Evolutionary conservation across 2,113 vertebrate genomes (phyloP), one percentile per base, ranked within the genome.

Genomic region (Daphoenositta chrysoptera): DNA sequence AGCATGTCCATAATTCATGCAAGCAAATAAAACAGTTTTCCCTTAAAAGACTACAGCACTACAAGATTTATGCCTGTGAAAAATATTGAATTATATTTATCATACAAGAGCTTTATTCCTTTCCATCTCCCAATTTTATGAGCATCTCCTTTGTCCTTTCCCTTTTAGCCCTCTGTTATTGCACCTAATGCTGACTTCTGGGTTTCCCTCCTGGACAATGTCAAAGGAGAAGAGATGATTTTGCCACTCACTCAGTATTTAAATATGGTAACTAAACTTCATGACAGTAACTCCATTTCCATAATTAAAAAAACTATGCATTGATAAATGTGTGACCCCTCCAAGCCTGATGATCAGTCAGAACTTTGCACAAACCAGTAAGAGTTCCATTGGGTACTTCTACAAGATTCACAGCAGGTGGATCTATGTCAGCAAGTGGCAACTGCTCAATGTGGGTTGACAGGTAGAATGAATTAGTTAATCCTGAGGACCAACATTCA

Each of bases 321-420:
- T 2, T 60, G 19, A 70, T 54, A 45, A 69, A 39, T 14, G 15
- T 28, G 44, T 33, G 71, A 48, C 11, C 24, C 51, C 45, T 58
- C 7, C 70, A 75, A 75, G 39, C 21, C 65, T 57, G 51, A 45
- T 24, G 35, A 82, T 31, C 35, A 64, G 68, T 10, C 30, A 1
- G 6, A 91, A 66, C 11, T 15, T 37, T n/a, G 39, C 13, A 79
- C 15, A 85, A 64, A 76, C 22, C 39, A 64, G 27, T 15, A 18
- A 28, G 15, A 71, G 17, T 30, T 68, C 44, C 17, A 69, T 0
- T 0, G 0, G 8, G 15, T 71, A 47, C 16, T 37, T 56, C 27
- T 51, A 33, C 1, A 2, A 84, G 58, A 69, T 21, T 45, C 60
- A 42, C 10, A 66, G 40, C 58, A 70, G 5, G 22, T 10, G 3